phyloP scores from a whole-genome alignment of 2,888 invertebrate genomes.

The Argyra leucocephala region DNA sequence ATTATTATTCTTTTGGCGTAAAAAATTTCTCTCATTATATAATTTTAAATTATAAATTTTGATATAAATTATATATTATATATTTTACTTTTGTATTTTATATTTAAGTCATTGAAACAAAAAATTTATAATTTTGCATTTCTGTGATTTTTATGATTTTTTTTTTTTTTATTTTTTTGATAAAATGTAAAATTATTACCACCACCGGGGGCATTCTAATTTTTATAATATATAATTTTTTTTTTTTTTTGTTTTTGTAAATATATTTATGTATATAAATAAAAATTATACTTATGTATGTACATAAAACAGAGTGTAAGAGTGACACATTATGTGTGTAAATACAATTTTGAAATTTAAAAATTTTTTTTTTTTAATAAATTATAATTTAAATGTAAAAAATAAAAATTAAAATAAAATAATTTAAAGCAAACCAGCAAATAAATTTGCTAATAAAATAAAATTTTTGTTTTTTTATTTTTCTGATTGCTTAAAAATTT shows the following conservation, averaged over 20 bases:
- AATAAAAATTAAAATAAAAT: not conserved
- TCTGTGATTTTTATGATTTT: conserved; percentile 15
- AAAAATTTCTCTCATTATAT: not conserved
- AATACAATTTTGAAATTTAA: too few species aligned
- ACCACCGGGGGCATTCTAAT: not conserved
- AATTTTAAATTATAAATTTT: too few species aligned
- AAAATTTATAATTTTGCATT: too few species aligned
- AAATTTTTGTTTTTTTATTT: too few species aligned
- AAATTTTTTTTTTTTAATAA: not conserved
- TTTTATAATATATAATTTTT: not conserved
- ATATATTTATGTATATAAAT: not conserved
- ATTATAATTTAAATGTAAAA: not conserved
- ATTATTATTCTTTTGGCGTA: too few species aligned
- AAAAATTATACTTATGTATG: not conserved
- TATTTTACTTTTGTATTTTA: too few species aligned
- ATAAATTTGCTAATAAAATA: conserved; percentile 11
- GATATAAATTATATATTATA: too few species aligned
- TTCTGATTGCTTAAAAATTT: too few species aligned
- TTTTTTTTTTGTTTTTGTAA: not conserved
- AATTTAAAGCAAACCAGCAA: conserved; percentile 5
- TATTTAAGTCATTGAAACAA: too few species aligned
- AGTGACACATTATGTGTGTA: not conserved
- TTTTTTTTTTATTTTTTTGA: not conserved
- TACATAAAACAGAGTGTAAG: not conserved
- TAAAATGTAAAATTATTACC: too few species aligned